phyloP scores from a whole-genome alignment of 2,113 vertebrate species.

The Cyphomyrus plagiostoma region DNA sequence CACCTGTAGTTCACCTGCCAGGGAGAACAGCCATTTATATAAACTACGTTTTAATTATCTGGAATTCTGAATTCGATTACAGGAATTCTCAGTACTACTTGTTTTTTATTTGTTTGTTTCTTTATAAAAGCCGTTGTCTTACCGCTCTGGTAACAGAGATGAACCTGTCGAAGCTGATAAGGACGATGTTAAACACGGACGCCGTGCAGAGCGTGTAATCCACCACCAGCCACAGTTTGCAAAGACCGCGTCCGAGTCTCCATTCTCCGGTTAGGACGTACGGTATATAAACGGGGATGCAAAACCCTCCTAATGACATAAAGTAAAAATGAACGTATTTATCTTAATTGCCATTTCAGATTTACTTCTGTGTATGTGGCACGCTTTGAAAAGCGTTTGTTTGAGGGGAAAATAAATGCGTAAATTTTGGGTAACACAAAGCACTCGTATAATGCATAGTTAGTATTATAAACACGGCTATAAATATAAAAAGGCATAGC shows the following conservation, averaged over 20 bases:
- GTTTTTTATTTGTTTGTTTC: neutral
- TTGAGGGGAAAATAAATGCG: neutral
- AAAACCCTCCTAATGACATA: slow-evolving; percentile 57
- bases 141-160: slow-evolving; percentile 62
- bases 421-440: neutral
- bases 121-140: slow-evolving; percentile 28
- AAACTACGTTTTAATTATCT: neutral
- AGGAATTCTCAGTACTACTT: neutral
- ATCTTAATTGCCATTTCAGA: neutral
- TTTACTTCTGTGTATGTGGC: neutral
- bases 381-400: neutral
- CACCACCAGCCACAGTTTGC: slow-evolving; percentile 63
- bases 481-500: neutral
- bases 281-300: slow-evolving; percentile 65
- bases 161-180: slow-evolving; percentile 68
- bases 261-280: slow-evolving; percentile 61
- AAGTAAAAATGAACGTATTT: neutral
- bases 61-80: neutral
- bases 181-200: slow-evolving; percentile 65
- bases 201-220: slow-evolving; percentile 65
- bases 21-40: neutral
- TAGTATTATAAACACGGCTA: neutral
- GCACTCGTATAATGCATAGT: neutral
- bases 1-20: slow-evolving; percentile 62
- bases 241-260: slow-evolving; percentile 56